A percentile compares a stretch with the other conserved stretches of the same genome.
Evolutionary conservation across 2,797 vertebrate species (phyloP).

Genomic region (Sebastes oblongus): DNA sequence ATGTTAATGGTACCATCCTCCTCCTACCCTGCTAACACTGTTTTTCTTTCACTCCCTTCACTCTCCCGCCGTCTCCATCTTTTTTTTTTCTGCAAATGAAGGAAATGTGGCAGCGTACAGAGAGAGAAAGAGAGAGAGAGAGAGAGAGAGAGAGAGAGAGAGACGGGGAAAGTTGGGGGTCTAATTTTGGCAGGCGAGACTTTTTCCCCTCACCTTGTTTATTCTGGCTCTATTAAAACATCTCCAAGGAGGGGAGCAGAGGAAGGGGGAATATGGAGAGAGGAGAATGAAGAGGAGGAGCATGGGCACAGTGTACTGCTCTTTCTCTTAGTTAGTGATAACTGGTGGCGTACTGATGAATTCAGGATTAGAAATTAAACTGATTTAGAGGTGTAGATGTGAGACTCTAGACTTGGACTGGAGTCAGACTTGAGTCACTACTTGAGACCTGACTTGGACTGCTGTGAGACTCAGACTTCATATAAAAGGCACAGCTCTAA

Average conservation of each 20-base stretch:
- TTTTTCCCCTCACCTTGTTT: constrained; percentile 83
- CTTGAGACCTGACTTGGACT: neutral
- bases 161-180: constrained; percentile 68
- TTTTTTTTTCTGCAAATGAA: constrained; percentile 29
- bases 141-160: constrained; percentile 5
- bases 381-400: neutral
- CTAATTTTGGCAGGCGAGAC: constrained; percentile 73
- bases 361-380: neutral
- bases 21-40: constrained; percentile 59
- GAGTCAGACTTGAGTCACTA: neutral
- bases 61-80: constrained; percentile 29
- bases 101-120: constrained; percentile 44
- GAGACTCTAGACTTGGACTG: neutral
- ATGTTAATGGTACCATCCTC: constrained; percentile 68
- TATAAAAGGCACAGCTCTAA: neutral
- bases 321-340: constrained; percentile 62
- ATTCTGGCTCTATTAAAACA: constrained; percentile 85
- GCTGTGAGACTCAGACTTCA: neutral
- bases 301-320: constrained; percentile 37
- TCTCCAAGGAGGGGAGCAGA: constrained; percentile 62
- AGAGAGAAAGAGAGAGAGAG: constrained; percentile 6
- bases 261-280: constrained; percentile 49
- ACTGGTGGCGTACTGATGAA: constrained; percentile 60
- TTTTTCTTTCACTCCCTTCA: constrained; percentile 70
- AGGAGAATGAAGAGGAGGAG: constrained; percentile 41